Evolutionary conservation across 2,113 vertebrate species (phyloP).

Genomic region (Lycocorax pyrrhopterus): DNA sequence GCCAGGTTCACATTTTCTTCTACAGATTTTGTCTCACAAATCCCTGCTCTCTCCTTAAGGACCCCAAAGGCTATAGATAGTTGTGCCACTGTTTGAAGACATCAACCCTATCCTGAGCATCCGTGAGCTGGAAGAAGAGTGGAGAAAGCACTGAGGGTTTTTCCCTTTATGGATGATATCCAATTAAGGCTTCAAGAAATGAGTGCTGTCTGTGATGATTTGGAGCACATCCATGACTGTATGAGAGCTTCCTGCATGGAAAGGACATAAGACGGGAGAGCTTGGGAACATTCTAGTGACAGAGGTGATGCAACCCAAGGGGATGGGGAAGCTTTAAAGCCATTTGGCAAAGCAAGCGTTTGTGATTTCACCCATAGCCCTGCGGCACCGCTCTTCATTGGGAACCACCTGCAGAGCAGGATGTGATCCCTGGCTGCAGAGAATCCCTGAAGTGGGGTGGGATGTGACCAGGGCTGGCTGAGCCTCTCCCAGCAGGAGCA

Average conservation of each 20-base stretch:
- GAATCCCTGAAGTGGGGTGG: background rate
- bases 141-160: background rate
- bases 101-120: background rate
- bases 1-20: background rate
- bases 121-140: background rate
- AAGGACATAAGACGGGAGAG: background rate
- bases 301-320: background rate
- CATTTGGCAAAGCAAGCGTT: background rate
- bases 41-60: background rate
- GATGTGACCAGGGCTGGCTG: background rate
- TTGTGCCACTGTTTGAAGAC: background rate
- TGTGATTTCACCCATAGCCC: accelerated
- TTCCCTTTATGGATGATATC: background rate
- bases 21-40: background rate
- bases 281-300: background rate
- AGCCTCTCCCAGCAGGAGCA: background rate
- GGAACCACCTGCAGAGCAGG: background rate
- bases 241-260: background rate
- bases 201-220: background rate
- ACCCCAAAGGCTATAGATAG: background rate
- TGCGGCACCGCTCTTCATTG: accelerated
- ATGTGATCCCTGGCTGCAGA: background rate
- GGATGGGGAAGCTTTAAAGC: background rate
- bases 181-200: background rate
- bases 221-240: background rate